These are phyloP conservation scores for Cephus pygmeus DNA, from an alignment of 2,888 invertebrate species.

Conservation along the genomic window DNA sequence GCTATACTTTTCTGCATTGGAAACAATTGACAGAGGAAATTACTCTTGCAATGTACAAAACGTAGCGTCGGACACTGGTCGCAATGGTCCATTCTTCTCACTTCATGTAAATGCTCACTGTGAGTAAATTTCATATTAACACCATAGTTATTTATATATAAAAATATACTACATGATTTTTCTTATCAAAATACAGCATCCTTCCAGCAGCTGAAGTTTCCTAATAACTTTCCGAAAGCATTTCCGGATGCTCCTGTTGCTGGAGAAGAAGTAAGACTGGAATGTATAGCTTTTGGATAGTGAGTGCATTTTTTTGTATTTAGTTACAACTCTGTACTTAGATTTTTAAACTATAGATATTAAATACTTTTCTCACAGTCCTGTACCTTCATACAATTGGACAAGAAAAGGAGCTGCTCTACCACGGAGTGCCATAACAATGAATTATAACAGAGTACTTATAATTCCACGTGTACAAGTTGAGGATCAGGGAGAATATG, in stretches of 20 bases:
- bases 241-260: constrained; percentile 94
- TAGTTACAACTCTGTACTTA: constrained; percentile 1
- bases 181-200: constrained; percentile 70
- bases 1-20: constrained; percentile 93
- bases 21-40: constrained; percentile 88
- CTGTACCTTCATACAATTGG: constrained; percentile 94
- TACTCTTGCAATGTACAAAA: constrained; percentile 94
- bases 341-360: not conserved
- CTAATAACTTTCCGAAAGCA: constrained; percentile 94
- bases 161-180: constrained; percentile 10
- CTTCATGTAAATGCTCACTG: constrained; percentile 85
- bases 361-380: constrained; percentile 66
- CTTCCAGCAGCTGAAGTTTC: constrained; percentile 90
- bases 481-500: constrained; percentile 94
- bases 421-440: constrained; percentile 78
- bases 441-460: constrained; percentile 86
- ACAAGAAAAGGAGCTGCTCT: constrained; percentile 80
- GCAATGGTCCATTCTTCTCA: constrained; percentile 90
- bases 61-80: constrained; percentile 85
- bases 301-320: constrained; percentile 64
- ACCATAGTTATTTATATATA: not conserved
- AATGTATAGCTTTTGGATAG: constrained; percentile 97
- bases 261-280: constrained; percentile 89
- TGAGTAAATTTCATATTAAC: constrained; percentile 59
- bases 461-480: constrained; percentile 87